These are phyloP conservation scores for Acipenser ruthenus DNA, from an alignment of 2,797 vertebrate genomes.

Conservation along the genomic window DNA sequence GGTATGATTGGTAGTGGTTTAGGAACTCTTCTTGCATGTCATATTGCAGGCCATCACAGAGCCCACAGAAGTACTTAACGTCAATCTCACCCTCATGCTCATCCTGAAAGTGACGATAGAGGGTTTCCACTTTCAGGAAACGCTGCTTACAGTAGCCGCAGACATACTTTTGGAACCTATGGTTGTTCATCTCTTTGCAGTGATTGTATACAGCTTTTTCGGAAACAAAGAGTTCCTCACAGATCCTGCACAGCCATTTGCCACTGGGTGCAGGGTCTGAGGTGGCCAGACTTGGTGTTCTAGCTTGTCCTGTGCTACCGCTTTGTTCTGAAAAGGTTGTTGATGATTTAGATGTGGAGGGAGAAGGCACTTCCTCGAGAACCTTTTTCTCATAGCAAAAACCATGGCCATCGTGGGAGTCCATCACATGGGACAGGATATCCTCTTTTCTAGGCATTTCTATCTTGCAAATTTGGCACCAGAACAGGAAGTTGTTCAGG, in stretches of 20 bases:
- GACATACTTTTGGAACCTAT: conserved; percentile 81
- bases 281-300: background rate
- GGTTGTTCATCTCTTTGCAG: conserved; percentile 67
- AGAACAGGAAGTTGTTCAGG: conserved; percentile 78
- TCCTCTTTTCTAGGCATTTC: conserved; percentile 68
- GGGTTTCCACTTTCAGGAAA: conserved; percentile 82
- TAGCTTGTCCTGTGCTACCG: no score
- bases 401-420: conserved; percentile 75
- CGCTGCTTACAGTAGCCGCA: conserved; percentile 80
- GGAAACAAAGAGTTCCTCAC: conserved; percentile 84
- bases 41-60: conserved; percentile 83
- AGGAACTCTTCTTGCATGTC: conserved; percentile 70
- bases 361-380: conserved; percentile 34
- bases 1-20: conserved; percentile 68
- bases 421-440: conserved; percentile 72
- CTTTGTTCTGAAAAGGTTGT: conserved; percentile 34
- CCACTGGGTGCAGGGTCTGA: conserved; percentile 24
- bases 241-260: conserved; percentile 87
- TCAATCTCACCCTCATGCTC: conserved; percentile 61
- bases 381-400: conserved; percentile 70
- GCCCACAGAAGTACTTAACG: conserved; percentile 79
- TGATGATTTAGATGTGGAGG: conserved; percentile 23
- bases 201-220: conserved; percentile 64
- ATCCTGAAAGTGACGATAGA: conserved; percentile 71
- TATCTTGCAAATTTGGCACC: conserved; percentile 73